These are phyloP conservation scores for Castor canadensis DNA, from an alignment of 2,113 vertebrate species.

Conservation along the genomic window DNA sequence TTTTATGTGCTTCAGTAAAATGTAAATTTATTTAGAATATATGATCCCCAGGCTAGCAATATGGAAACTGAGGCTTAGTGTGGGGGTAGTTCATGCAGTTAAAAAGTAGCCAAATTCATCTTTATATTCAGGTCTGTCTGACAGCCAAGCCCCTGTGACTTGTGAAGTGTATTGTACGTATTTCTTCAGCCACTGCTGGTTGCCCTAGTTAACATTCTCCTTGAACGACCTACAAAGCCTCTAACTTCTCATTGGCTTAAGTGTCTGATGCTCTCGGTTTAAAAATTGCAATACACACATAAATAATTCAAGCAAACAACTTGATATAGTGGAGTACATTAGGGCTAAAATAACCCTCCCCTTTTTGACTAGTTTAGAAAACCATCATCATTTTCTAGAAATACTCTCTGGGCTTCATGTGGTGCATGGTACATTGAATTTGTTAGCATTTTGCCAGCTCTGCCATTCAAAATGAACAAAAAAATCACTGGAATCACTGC, in stretches of 20 bases:
- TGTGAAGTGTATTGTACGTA: conserved; percentile 27
- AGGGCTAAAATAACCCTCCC: conserved; percentile 77
- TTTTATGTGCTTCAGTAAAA: neutral
- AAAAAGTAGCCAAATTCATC: conserved; percentile 21
- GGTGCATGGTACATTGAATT: conserved; percentile 70
- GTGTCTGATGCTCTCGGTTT: conserved; percentile 70
- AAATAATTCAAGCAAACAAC: conserved; percentile 80
- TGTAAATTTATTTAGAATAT: neutral
- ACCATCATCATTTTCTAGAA: conserved; percentile 80
- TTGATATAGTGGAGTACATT: conserved; percentile 75
- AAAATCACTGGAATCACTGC: conserved; percentile 56
- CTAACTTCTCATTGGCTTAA: conserved; percentile 72
- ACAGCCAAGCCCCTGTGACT: conserved; percentile 19
- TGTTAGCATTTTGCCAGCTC: conserved; percentile 73
- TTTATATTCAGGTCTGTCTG: neutral
- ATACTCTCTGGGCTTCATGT: conserved; percentile 72
- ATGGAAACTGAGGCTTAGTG: neutral
- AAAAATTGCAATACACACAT: conserved; percentile 76
- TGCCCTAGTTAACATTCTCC: conserved; percentile 75
- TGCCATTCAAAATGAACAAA: conserved; percentile 67
- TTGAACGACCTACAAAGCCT: conserved; percentile 65
- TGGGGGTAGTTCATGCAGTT: neutral
- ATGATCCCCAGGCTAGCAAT: neutral
- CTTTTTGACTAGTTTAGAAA: conserved; percentile 77
- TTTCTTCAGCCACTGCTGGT: conserved; percentile 27